Conservation (phyloP, 2,113 vertebrate genomes). For the Sphyrna mokarran region DNA sequence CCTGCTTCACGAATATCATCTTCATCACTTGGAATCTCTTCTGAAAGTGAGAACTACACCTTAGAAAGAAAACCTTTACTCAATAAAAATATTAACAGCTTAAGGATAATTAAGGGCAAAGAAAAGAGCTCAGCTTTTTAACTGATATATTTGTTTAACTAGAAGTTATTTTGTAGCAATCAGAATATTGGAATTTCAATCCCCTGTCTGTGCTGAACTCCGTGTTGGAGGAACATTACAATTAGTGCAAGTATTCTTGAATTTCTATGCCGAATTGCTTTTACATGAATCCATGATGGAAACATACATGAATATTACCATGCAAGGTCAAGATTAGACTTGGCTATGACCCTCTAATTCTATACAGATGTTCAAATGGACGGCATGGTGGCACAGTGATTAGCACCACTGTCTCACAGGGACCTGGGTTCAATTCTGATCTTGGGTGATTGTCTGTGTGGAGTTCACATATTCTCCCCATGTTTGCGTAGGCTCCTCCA, state of each 20-base stretch:
- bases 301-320: neutral
- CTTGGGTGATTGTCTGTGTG: too few species aligned
- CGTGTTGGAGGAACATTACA: neutral
- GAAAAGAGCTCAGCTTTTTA: neutral
- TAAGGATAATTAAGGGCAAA: neutral
- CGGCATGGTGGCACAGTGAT: too few species aligned
- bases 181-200: neutral
- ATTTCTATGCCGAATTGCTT: neutral
- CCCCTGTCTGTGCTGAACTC: neutral
- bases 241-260: neutral
- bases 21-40: constrained; percentile 92
- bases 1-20: constrained; percentile 69
- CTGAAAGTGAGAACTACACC: constrained; percentile 50
- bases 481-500: too few species aligned
- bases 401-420: too few species aligned
- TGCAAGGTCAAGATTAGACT: neutral
- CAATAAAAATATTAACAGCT: neutral
- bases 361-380: neutral
- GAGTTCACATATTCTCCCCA: too few species aligned
- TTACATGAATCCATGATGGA: neutral
- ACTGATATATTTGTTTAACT: neutral
- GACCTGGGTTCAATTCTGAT: too few species aligned
- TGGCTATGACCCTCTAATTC: neutral
- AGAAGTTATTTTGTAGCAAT: neutral
- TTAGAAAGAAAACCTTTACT: neutral